Evolutionary conservation across 1,140 invertebrate genomes (phyloP).

Genomic region (Pentalonia nigronervosa): DNA sequence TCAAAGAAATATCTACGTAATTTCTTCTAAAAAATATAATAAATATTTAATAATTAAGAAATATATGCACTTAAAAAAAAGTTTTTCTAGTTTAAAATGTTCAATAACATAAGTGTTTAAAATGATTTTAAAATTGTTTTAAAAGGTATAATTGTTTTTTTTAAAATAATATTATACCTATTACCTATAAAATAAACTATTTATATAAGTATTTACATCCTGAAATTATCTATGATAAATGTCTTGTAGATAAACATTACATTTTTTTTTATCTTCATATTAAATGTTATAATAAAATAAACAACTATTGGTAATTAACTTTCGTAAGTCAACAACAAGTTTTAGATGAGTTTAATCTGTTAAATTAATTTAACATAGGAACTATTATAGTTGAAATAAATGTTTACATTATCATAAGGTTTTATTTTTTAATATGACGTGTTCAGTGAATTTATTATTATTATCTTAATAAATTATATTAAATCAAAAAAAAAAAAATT

Average conservation of each 20-base stretch:
- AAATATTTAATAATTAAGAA: no score
- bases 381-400: no score
- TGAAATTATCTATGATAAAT: neutral
- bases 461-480: neutral
- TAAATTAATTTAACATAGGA: neutral
- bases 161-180: no score
- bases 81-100: neutral
- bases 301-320: neutral
- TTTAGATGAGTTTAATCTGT: neutral
- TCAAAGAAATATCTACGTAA: no score
- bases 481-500: neutral
- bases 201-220: no score
- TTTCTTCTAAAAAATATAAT: no score
- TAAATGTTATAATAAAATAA: neutral
- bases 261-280: neutral
- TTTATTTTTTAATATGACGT: neutral
- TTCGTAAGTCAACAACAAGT: neutral
- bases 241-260: neutral
- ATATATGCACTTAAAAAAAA: no score
- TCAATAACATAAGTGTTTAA: neutral
- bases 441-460: neutral
- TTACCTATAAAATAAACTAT: no score
- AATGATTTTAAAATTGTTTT: neutral
- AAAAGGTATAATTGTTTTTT: no score
- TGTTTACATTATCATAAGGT: neutral